A percentile compares a stretch with the other conserved stretches of the same genome.
These are phyloP conservation scores for Chaetodon auriga DNA, from an alignment of 2,113 vertebrate genomes.

Conservation along the genomic window DNA sequence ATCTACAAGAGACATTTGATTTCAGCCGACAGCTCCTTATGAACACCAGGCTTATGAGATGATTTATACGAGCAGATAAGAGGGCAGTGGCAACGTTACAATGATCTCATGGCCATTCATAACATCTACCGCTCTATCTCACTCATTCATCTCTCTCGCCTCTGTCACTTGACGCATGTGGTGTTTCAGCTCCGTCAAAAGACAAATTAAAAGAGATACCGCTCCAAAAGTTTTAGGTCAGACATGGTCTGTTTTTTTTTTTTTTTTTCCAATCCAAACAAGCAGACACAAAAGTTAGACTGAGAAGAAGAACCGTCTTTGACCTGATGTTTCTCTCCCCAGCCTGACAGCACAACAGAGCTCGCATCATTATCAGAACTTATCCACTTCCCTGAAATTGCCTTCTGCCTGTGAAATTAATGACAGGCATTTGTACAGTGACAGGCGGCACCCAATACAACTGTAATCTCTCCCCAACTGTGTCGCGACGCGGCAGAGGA, in stretches of 20 bases:
- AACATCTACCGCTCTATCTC: conserved; percentile 16
- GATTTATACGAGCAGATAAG: conserved; percentile 51
- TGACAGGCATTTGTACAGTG: conserved; percentile 77
- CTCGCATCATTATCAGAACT: conserved; percentile 68
- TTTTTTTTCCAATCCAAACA: background rate
- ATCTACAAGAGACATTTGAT: conserved; percentile 55
- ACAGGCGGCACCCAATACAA: conserved; percentile 75
- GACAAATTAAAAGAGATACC: conserved; percentile 6
- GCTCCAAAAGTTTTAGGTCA: background rate
- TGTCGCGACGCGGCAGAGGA: conserved; percentile 59
- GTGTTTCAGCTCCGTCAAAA: background rate
- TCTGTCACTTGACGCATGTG: conserved; percentile 1
- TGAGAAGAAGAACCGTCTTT: conserved; percentile 13
- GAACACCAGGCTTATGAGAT: conserved; percentile 29
- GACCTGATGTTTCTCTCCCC: conserved; percentile 54
- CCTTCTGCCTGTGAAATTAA: conserved; percentile 78
- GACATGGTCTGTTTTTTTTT: background rate
- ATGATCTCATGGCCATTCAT: conserved; percentile 33
- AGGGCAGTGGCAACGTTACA: conserved; percentile 28
- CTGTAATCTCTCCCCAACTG: conserved; percentile 77
- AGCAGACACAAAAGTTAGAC: conserved; percentile 9
- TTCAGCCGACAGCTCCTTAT: conserved; percentile 44
- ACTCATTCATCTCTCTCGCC: conserved; percentile 18
- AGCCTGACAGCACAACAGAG: conserved; percentile 49
- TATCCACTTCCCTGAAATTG: conserved; percentile 74